Evolutionary conservation across 1,140 invertebrate genomes (phyloP), one percentile per base, ranked within the genome.

Genomic region (Ruditapes philippinarum): DNA sequence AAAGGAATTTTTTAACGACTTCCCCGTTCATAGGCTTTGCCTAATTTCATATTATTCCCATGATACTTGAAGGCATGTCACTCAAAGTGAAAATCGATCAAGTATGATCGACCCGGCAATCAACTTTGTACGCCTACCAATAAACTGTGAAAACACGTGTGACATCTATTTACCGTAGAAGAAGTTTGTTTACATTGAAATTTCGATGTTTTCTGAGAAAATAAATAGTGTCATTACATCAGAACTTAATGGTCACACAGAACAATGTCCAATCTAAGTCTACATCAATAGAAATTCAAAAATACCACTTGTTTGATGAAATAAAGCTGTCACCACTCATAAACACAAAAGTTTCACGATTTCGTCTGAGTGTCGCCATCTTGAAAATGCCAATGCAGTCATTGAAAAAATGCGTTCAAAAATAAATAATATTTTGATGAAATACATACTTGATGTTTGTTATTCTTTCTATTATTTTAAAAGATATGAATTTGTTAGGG

Each of bases 81-180:
- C 76, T 88, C 85, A 88, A 88, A 51, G 36, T 88, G 76, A 88
- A 80, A 42, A 88, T 88, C 76, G 85, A 88, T 88, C 85, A 88
- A 22, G 54, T 70, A 25, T 68, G 65, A 88, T 88, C 85, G 73
- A 88, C 80, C 65, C 60, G 36, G 54, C 40, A 31, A 51, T 88
- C 74, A 80, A 78, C 74, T 54, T 51, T 80, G 57, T 57, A 79
- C 85, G 85, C 85, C 85, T 88, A 88, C 85, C 57, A 49, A 78
- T 60, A 49, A 79, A 80, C 76, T 70, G 85, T 78, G 85, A 88
- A 88, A 65, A 80, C 85, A 88, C 60, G 85, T 79, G 60, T 84
- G 62, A 70, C 82, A 84, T 65, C 28, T 73, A 84, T 74, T 57
- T 65, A 60, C 28, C 12, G 31, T 40, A n/a, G 73, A 68, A 49